Conservation (phyloP, 2,888 invertebrate species). For the Tenthredo notha region DNA sequence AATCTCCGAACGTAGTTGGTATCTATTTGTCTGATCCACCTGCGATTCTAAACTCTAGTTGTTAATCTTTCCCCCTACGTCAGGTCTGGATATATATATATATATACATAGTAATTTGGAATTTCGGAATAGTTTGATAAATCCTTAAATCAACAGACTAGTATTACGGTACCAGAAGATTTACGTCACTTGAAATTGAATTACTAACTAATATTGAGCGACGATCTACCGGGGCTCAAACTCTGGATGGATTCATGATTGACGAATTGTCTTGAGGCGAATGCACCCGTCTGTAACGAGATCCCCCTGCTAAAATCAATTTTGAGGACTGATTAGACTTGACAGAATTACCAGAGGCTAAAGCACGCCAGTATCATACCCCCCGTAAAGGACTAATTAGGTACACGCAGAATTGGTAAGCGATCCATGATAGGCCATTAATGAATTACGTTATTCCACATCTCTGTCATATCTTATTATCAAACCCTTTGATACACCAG, state of each 20-base stretch:
- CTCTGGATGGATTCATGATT: slow-evolving; percentile 21
- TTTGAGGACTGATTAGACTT: slow-evolving; percentile 40
- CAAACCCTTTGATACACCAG: neutral
- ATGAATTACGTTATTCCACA: slow-evolving; percentile 18
- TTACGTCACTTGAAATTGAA: slow-evolving; percentile 12
- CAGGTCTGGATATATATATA: neutral
- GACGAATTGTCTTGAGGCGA: slow-evolving; percentile 39
- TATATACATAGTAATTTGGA: neutral
- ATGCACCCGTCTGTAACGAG: neutral
- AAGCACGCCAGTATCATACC: neutral
- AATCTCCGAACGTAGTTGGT: neutral
- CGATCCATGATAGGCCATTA: slow-evolving; percentile 12
- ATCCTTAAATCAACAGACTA: slow-evolving; percentile 11
- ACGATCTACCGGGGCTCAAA: neutral
- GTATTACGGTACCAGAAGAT: neutral
- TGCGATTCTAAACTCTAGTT: neutral
- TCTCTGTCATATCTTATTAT: neutral
- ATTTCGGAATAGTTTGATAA: slow-evolving; percentile 13
- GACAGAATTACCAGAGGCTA: slow-evolving; percentile 29
- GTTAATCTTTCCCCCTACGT: neutral
- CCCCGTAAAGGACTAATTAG: slow-evolving; percentile 41
- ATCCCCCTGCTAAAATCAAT: slow-evolving; percentile 30
- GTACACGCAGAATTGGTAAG: slow-evolving; percentile 33
- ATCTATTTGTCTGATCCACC: neutral
- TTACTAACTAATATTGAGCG: slow-evolving; percentile 28